Evolutionary conservation across 2,888 invertebrate genomes (phyloP), one percentile per base, ranked within the genome.

Genomic region (Cinara cedri): DNA sequence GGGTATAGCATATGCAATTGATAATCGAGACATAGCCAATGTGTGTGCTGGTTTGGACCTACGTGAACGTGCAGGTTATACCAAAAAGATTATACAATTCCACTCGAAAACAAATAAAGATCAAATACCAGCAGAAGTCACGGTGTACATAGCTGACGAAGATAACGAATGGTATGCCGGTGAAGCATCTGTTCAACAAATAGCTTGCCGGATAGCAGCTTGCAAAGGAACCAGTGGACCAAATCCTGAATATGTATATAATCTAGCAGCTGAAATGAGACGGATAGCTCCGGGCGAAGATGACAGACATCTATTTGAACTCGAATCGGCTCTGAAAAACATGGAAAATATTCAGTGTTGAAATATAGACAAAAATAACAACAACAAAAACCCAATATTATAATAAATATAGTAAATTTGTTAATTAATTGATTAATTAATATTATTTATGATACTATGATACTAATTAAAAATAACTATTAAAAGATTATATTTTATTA

Each of bases 1-100:
- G 92, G 98, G 98, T 3, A 88, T 97, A 16, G 97, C 97, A 0
- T 98, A 96, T 86, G 91, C 93, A 86, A 95, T 98, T 84, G 89
- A 90, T 10, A 86, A 88, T 0, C 86, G 90, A 68, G 90, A 96
- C 82, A 89, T 89, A 82, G 88, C 89, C 11, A 85, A 88, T 82
- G 96, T 97, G 0, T 88, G 92, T 1, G 87, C 90, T 72, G 93
- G 97, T 85, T 87, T 98, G 83, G 97, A 98, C 85, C 92, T 90
- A 84, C 88, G 98, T 84, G 98, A 98, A 86, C 95, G 95, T 85
- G 96, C 94, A 86, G 98, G 98, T 13, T 98, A 98, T 85, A 88
- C 90, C 74, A 90, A 92, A 83, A 89, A 88, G 85, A 87, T 86
- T 8, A 89, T 94, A 0, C 87, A 88, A 75, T 98, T 98, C 85